Evolutionary conservation across 2,113 vertebrate species (phyloP), one percentile per base, ranked within the genome.

Genomic region (Onychorhynchus coronatus): DNA sequence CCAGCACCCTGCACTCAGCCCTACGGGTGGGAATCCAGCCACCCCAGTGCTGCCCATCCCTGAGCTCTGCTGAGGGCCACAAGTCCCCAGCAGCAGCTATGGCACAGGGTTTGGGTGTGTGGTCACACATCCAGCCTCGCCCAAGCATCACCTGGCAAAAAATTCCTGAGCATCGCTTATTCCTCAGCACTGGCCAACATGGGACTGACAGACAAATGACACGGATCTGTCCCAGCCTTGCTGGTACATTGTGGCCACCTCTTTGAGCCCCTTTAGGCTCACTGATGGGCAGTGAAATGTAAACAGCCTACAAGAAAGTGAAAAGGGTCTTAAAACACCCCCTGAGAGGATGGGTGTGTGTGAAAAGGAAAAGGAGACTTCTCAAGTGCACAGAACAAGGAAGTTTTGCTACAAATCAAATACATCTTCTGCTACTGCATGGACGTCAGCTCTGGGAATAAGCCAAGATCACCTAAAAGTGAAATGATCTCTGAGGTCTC

Each of bases 281-380:
- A 31, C 21, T 17, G 56, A 61, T 73, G 59, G 19, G 42, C 55
- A 88, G 59, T 22, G 49, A 85, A 76, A 81, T 22, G 56, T 42
- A 25, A 67, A 75, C 14, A 76, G 70, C 20, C 74, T n/a, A 28
- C 13, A 24, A 27, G 30, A 73, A 58, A 82, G 42, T 6, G 53
- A 44, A 61, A 79, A 76, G 35, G 47, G 46, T 67, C 73, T 75
- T 85, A 18, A 93, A 84, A 44, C 33, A 55, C 37, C 37, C 62
- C 22, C n/a, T 22, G 33, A 42, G n/a, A 39, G 20, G 14, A 24
- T 19, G 5, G 1, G 6, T 1, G 35, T 1, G 9, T 31, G 14
- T 33, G 35, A 70, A 46, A 71, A 85, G 56, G 41, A n/a, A 81
- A 83, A 72, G 37, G 59, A 16, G 63, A 81, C 8, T 42, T 65